Evolutionary conservation across 2,113 vertebrate species (phyloP).

Genomic region (Notothenia coriiceps): DNA sequence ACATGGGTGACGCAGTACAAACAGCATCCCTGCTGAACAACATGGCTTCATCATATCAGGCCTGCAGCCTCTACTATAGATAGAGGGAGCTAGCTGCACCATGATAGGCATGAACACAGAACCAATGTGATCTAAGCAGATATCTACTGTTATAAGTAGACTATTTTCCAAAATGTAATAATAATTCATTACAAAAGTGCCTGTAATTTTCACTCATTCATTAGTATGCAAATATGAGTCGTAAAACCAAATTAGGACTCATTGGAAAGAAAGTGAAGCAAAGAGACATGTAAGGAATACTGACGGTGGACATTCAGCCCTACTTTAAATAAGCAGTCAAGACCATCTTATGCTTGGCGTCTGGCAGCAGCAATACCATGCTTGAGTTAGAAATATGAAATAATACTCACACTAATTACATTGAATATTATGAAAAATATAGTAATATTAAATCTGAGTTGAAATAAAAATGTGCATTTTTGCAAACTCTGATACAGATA

Average conservation of each 20-base stretch:
- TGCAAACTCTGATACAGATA: conserved; percentile 16
- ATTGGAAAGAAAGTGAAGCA: conserved; percentile 1
- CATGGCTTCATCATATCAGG: conserved; percentile 44
- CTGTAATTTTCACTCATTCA: conserved; percentile 9
- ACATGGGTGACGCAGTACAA: conserved; percentile 37
- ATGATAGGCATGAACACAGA: not conserved
- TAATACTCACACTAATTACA: conserved; percentile 2
- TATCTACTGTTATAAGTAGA: not conserved
- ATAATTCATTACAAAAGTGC: conserved; percentile 35
- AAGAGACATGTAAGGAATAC: conserved; percentile 21
- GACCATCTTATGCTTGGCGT: conserved; percentile 39
- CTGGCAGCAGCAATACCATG: conserved; percentile 51
- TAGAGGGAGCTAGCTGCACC: conserved; percentile 26
- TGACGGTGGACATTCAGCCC: conserved; percentile 23
- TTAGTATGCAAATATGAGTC: not conserved
- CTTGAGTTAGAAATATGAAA: conserved; percentile 28
- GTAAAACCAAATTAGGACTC: conserved; percentile 15
- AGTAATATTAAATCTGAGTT: conserved; percentile 27
- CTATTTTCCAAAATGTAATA: not conserved
- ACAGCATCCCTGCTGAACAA: conserved; percentile 34
- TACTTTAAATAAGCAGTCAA: conserved; percentile 36
- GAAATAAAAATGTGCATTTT: conserved; percentile 31
- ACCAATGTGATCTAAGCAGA: conserved; percentile 1
- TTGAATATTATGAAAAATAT: conserved; percentile 19
- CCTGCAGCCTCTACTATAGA: conserved; percentile 26